Evolutionary conservation across 2,888 invertebrate genomes (phyloP), one percentile per base, ranked within the genome.

Genomic region (Napeogenes sylphis): DNA sequence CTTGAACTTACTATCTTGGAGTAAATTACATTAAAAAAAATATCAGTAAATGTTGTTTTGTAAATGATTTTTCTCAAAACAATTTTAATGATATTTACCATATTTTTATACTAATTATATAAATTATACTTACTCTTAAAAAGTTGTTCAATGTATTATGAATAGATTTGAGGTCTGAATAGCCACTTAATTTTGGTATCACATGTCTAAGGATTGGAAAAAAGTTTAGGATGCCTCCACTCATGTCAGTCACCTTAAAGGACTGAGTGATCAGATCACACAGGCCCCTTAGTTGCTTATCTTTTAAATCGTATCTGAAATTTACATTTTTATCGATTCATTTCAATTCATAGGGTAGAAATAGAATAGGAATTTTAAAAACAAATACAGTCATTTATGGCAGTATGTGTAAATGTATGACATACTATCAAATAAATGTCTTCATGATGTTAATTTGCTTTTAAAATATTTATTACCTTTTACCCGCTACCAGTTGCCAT

Each of bases 401-500:
- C 21, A 21, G 21, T 21, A 1, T 21, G 21, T 21, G 21, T 21
- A 35, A 35, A 35, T 35, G 35, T 4, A 35, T 35, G 35, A 35
- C 4, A 46, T 56, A 51, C 56, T n/a, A 21, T 30, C 14, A 21
- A 21, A 21, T 21, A 21, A 21, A 21, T 21, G 21, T 21, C 21
- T 21, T 21, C 21, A 21, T n/a, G n/a, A n/a, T 13, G 13, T n/a
- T n/a, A 47, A 21, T 21, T 4, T 21, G 14, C 5, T 51, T 21
- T 51, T 30, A 30, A 51, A 10, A 51, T 47, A 14, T 47, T 6
- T 47, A n/a, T 61, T 69, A 91, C 91, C 93, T 89, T 80, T 91
- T 90, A 0, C 94, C 94, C 30, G 94, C 94, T 56, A 95, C 90
- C 79, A 95, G 89, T 35, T 92, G 89, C 95, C 95, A 95, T 45